phyloP scores from a whole-genome alignment of 2,888 invertebrate genomes.

The Antheraea yamamai region DNA sequence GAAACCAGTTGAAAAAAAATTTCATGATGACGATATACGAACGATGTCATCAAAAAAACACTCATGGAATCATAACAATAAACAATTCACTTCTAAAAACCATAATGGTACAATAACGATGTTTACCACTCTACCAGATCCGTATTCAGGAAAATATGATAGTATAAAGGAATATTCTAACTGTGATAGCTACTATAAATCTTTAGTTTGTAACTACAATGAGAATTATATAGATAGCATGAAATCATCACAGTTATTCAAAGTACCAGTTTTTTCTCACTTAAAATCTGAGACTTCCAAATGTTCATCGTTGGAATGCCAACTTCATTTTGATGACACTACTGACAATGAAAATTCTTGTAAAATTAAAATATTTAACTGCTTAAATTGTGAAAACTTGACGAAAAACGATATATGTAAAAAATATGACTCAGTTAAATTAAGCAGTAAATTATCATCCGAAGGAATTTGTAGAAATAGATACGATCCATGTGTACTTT shows the following conservation, averaged over 20 bases:
- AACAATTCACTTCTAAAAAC: conserved; percentile 15
- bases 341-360: conserved; percentile 2
- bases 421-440: conserved; percentile 5
- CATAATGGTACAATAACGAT: conserved; percentile 42
- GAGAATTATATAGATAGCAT: conserved; percentile 27
- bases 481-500: conserved; percentile 32
- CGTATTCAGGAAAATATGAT: conserved; percentile 27
- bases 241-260: conserved; percentile 28
- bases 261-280: conserved; percentile 5
- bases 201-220: conserved; percentile 42
- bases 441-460: conserved; percentile 16
- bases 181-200: conserved; percentile 54
- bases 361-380: conserved; percentile 38
- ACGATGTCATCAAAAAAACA: conserved; percentile 29
- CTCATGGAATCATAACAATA: conserved; percentile 19
- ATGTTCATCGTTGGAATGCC: conserved; percentile 41
- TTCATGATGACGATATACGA: conserved; percentile 53
- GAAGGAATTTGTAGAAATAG: conserved; percentile 28
- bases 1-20: conserved; percentile 49
- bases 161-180: conserved; percentile 29
- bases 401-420: conserved; percentile 17
- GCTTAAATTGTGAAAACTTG: conserved; percentile 35
- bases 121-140: conserved; percentile 40
- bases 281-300: conserved; percentile 29
- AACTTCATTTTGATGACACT: conserved; percentile 31